A percentile compares a stretch with the other conserved stretches of the same genome.
Evolutionary conservation across 2,797 vertebrate genomes (phyloP).

Genomic region (Limnodromus scolopaceus): DNA sequence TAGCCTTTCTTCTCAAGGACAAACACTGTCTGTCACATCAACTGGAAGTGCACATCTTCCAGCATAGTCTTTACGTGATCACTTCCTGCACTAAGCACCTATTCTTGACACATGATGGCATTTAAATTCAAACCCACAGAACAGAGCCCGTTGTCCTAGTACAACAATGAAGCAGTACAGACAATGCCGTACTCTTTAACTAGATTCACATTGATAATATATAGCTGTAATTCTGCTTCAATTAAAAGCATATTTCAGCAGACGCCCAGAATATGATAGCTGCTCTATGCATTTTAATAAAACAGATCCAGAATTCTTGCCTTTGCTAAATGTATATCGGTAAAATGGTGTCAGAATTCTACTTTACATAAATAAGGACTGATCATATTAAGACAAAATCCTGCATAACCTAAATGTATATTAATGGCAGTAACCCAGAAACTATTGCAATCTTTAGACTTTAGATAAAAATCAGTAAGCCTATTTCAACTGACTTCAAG

Average conservation of each 20-base stretch:
- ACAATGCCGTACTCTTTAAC: slow-evolving; percentile 39
- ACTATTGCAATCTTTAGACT: slow-evolving; percentile 1
- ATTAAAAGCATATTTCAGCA: slow-evolving; percentile 83
- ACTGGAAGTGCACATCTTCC: not conserved
- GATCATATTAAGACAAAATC: slow-evolving; percentile 79
- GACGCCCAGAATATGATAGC: slow-evolving; percentile 70
- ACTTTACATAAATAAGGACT: slow-evolving; percentile 79
- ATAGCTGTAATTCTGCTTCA: slow-evolving; percentile 78
- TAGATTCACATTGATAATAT: slow-evolving; percentile 73
- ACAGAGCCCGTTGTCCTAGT: not conserved
- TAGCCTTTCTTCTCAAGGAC: slow-evolving; percentile 10
- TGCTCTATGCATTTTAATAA: slow-evolving; percentile 78
- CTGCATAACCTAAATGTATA: slow-evolving; percentile 45
- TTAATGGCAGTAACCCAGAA: slow-evolving; percentile 58
- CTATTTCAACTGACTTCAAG: slow-evolving; percentile 10
- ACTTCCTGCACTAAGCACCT: slow-evolving; percentile 19
- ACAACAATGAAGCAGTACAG: slow-evolving; percentile 32
- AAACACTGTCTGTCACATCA: not conserved
- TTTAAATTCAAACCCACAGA: slow-evolving; percentile 39
- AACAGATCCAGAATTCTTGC: slow-evolving; percentile 63
- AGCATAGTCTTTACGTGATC: slow-evolving; percentile 12
- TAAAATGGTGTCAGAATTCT: slow-evolving; percentile 74
- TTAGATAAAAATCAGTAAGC: slow-evolving; percentile 44
- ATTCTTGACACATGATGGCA: not conserved
- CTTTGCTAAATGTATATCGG: slow-evolving; percentile 61